These are phyloP conservation scores for Odontomyia ornata DNA, from an alignment of 2,888 invertebrate genomes.

Conservation along the genomic window DNA sequence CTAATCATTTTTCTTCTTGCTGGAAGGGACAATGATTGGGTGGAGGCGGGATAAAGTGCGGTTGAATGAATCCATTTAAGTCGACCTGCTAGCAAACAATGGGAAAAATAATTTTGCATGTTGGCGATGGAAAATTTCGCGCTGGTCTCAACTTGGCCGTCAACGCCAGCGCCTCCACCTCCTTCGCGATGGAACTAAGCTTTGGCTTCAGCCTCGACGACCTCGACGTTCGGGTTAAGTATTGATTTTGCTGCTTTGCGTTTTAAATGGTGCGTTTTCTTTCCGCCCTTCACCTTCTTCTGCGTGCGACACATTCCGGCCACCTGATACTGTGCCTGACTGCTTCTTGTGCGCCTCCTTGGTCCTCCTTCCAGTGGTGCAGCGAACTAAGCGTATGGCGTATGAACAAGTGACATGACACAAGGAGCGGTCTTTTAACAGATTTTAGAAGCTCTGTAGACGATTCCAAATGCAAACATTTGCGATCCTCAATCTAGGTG, in stretches of 20 bases:
- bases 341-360: background rate
- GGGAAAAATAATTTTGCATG: conserved; percentile 6
- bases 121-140: background rate
- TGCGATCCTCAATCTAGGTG: too few species aligned
- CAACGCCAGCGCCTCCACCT: background rate
- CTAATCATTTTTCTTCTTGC: background rate
- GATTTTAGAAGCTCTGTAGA: too few species aligned
- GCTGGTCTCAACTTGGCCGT: too few species aligned
- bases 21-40: background rate
- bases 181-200: background rate
- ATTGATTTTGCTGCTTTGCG: conserved; percentile 48
- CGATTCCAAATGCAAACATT: too few species aligned
- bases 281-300: conserved; percentile 26
- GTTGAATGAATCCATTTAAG: background rate
- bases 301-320: background rate
- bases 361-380: conserved; percentile 38
- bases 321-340: conserved; percentile 15
- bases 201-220: background rate
- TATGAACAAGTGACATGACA: too few species aligned
- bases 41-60: background rate
- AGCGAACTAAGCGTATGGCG: too few species aligned
- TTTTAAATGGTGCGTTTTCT: conserved; percentile 44
- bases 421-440: too few species aligned
- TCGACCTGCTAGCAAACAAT: background rate
- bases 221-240: conserved; percentile 30